These are phyloP conservation scores for Nomada ruficornis DNA, from an alignment of 2,888 invertebrate species.

Conservation along the genomic window DNA sequence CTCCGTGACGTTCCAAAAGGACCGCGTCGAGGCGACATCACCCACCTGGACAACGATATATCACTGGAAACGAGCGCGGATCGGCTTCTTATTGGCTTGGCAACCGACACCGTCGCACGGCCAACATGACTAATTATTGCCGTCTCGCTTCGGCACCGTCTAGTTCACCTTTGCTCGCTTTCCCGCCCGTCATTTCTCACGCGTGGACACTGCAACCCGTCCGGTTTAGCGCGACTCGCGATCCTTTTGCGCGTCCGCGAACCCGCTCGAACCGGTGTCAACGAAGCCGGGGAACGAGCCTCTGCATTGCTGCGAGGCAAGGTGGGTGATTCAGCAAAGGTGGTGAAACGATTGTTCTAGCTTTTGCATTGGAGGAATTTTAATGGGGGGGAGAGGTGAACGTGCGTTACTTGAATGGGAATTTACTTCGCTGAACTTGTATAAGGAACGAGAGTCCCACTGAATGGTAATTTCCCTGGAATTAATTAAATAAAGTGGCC, in stretches of 20 bases:
- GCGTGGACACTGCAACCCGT: slow-evolving; percentile 15
- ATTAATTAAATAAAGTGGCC: too few relatives aligned
- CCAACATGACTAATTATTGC: slow-evolving; percentile 68
- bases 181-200: slow-evolving; percentile 56
- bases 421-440: too few relatives aligned
- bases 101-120: slow-evolving; percentile 44
- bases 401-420: not conserved
- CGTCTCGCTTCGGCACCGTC: slow-evolving; percentile 51
- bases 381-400: not conserved
- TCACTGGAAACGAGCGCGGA: slow-evolving; percentile 67
- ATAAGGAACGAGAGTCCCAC: too few relatives aligned
- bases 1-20: slow-evolving; percentile 56
- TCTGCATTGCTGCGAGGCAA: not conserved
- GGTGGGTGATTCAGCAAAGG: not conserved
- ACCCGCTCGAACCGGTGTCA: not conserved
- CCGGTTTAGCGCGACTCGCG: slow-evolving; percentile 36
- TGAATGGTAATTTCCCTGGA: too few relatives aligned
- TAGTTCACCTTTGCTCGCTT: slow-evolving; percentile 58
- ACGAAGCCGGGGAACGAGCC: not conserved
- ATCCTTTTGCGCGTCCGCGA: slow-evolving; percentile 42
- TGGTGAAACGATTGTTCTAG: not conserved
- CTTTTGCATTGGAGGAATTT: not conserved
- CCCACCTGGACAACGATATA: slow-evolving; percentile 71
- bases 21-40: slow-evolving; percentile 54
- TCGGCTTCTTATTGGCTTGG: slow-evolving; percentile 68